Conservation (phyloP, 2,888 invertebrate genomes). For the Itoplectis maculator region DNA sequence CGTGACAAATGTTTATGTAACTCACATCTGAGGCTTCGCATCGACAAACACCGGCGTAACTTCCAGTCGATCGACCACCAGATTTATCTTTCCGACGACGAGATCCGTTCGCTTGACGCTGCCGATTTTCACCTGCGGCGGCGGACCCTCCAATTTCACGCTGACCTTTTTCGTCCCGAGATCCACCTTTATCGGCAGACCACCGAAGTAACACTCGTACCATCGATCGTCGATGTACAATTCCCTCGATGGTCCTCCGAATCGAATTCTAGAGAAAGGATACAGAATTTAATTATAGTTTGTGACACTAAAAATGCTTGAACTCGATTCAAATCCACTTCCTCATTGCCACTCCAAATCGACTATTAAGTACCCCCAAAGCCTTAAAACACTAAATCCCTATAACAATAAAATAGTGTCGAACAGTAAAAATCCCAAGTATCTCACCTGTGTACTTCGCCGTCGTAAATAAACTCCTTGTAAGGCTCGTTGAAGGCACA, state of each 20-base stretch:
- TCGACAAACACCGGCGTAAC: conserved; percentile 94
- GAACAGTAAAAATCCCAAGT: too few relatives aligned
- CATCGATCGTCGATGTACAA: conserved; percentile 94
- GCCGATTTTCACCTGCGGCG: conserved; percentile 97
- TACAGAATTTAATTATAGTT: neutral
- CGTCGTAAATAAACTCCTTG: conserved; percentile 90
- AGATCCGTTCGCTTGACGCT: conserved; percentile 91
- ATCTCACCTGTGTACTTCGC: conserved; percentile 87
- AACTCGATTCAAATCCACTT: neutral
- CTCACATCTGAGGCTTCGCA: conserved; percentile 90
- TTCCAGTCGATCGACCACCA: conserved; percentile 92
- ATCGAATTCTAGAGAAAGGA: conserved; percentile 88
- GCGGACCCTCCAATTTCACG: conserved; percentile 94
- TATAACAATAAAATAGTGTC: neutral
- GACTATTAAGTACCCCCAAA: too few relatives aligned
- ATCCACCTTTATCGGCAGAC: conserved; percentile 92
- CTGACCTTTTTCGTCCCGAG: conserved; percentile 91
- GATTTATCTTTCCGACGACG: conserved; percentile 93
- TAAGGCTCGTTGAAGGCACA: conserved; percentile 89
- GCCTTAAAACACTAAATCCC: too few relatives aligned
- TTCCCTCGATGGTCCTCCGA: conserved; percentile 97
- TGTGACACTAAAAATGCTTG: neutral
- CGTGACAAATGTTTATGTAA: conserved; percentile 41
- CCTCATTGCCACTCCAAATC: neutral
- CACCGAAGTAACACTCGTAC: conserved; percentile 97